Percentiles rank a stretch among this genome's conserved stretches.
Evolutionary conservation across 1,140 invertebrate genomes (phyloP).

Genomic region (Trichomalopsis sarcophagae): DNA sequence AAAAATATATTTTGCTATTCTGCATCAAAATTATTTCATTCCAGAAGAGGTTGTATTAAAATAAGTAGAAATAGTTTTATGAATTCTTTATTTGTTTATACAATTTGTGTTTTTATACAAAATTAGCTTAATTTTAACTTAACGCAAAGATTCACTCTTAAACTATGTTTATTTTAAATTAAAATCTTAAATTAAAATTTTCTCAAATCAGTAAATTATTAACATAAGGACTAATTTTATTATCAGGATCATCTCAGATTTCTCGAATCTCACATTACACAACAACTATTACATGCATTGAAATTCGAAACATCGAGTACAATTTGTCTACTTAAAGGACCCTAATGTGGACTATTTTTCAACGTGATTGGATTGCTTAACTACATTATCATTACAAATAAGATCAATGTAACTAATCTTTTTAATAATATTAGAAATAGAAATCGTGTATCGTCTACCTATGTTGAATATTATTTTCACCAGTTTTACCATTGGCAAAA

Average conservation of each 20-base stretch:
- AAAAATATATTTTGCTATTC: not conserved
- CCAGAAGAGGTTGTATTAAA: too few species aligned
- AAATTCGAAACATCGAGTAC: constrained; percentile 17
- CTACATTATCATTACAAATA: not conserved
- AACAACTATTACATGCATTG: not conserved
- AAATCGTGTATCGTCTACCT: not conserved
- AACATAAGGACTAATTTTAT: not conserved
- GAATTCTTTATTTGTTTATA: not conserved
- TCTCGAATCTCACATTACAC: constrained; percentile 14
- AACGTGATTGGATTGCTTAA: not conserved
- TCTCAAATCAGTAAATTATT: not conserved
- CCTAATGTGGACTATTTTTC: not conserved
- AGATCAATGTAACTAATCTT: not conserved
- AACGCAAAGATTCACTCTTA: not conserved
- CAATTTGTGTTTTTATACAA: not conserved
- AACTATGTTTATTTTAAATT: not conserved
- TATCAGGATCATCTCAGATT: not conserved
- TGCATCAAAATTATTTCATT: too few species aligned
- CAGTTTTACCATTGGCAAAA: too few species aligned
- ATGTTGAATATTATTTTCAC: not conserved
- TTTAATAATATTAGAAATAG: not conserved
- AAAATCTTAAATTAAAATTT: not conserved
- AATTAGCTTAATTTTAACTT: not conserved
- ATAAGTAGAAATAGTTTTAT: too few species aligned
- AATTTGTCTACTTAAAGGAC: not conserved